phyloP scores from a whole-genome alignment of 2,113 vertebrate genomes.

The Gorsachius goisagi region DNA sequence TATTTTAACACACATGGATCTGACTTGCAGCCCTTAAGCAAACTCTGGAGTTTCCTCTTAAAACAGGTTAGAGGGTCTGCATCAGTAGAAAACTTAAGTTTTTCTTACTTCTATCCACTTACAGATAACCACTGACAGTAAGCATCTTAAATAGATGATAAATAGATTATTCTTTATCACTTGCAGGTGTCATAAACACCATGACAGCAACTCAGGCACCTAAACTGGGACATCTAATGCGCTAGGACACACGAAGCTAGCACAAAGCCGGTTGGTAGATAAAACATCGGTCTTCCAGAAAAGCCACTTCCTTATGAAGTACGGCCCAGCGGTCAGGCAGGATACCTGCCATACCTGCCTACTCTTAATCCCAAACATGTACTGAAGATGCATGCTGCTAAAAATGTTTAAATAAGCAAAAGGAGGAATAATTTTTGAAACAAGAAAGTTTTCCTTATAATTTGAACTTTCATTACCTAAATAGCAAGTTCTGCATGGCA shows the following conservation, averaged over 20 bases:
- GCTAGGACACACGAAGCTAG: not conserved
- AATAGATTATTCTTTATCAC: not conserved
- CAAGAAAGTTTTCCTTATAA: not conserved
- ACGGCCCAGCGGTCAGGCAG: fast-evolving
- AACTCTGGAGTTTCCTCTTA: not conserved
- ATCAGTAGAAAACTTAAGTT: not conserved
- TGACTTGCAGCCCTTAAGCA: not conserved
- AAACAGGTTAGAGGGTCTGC: not conserved
- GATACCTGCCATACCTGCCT: not conserved
- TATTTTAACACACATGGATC: not conserved
- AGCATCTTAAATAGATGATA: not conserved
- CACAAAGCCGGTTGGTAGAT: not conserved
- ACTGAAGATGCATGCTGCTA: not conserved
- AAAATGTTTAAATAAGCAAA: not conserved
- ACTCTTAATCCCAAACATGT: not conserved
- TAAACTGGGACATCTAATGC: not conserved
- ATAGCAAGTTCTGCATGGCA: not conserved
- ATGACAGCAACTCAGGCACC: not conserved
- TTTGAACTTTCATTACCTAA: not conserved
- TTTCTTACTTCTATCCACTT: not conserved
- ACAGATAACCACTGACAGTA: not conserved
- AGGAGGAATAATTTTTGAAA: not conserved
- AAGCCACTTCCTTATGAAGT: not conserved
- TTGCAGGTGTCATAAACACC: not conserved
- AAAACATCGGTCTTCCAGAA: not conserved